A percentile compares a stretch with the other conserved stretches of the same genome.
phyloP scores from a whole-genome alignment of 2,888 invertebrate genomes.

The Spodoptera littoralis region DNA sequence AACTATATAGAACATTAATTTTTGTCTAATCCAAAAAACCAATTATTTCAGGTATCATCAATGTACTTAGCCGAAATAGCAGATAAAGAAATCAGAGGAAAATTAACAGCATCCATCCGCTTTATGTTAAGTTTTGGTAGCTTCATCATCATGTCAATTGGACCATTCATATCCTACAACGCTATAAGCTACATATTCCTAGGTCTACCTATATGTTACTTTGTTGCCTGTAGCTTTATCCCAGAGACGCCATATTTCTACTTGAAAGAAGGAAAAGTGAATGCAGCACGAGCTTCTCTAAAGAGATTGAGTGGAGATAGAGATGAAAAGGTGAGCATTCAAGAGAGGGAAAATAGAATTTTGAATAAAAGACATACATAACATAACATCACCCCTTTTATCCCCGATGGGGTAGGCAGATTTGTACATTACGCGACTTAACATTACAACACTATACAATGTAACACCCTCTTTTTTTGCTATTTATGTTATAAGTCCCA shows the following conservation, averaged over 20 bases:
- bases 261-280: constrained; percentile 83
- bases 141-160: constrained; percentile 76
- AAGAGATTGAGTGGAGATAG: constrained; percentile 73
- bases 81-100: constrained; percentile 80
- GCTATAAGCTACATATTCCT: constrained; percentile 79
- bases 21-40: too few species aligned
- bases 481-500: too few species aligned
- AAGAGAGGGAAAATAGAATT: too few species aligned
- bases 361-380: too few species aligned
- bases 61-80: constrained; percentile 82
- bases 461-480: too few species aligned
- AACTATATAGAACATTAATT: too few species aligned
- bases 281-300: constrained; percentile 79
- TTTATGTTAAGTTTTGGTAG: constrained; percentile 78
- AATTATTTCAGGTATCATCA: constrained; percentile 78
- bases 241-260: constrained; percentile 90
- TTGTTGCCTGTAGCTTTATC: constrained; percentile 84
- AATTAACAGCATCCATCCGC: constrained; percentile 68
- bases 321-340: constrained; percentile 65
- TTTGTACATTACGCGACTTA: too few species aligned
- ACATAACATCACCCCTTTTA: too few species aligned
- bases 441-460: too few species aligned
- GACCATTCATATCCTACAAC: constrained; percentile 75
- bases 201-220: constrained; percentile 80
- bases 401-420: too few species aligned